A percentile compares a stretch with the other conserved stretches of the same genome.
Conservation (phyloP, 2,797 vertebrate genomes). For the Pelochelys cantorii region DNA sequence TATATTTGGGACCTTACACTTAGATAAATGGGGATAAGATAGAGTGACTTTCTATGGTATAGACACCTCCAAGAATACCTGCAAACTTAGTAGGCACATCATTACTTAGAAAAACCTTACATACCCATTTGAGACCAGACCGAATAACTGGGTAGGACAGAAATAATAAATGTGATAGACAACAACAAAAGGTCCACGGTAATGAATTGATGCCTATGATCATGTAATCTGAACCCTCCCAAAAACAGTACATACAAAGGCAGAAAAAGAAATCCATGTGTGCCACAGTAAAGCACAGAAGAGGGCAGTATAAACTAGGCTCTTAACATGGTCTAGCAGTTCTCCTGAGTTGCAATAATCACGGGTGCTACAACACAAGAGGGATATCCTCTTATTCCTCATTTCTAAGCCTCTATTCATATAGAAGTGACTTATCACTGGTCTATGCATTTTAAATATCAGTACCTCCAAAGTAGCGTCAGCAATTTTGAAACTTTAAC, state of each 20-base stretch:
- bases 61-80: too few species aligned
- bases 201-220: too few species aligned
- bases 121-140: too few species aligned
- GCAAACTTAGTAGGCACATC: too few species aligned
- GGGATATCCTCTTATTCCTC: constrained; percentile 33
- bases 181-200: too few species aligned
- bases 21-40: too few species aligned
- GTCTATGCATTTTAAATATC: constrained; percentile 13
- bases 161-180: too few species aligned
- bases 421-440: neutral
- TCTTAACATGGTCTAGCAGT: constrained; percentile 20
- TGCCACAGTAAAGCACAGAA: constrained; percentile 64
- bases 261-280: constrained; percentile 19
- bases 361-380: constrained; percentile 14
- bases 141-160: too few species aligned
- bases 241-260: neutral
- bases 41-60: too few species aligned
- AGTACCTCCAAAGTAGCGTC: neutral
- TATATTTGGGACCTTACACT: too few species aligned
- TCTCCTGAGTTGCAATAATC: neutral
- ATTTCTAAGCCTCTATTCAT: constrained; percentile 41
- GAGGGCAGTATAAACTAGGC: constrained; percentile 73
- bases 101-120: too few species aligned
- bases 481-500: constrained; percentile 37
- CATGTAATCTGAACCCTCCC: neutral